These are phyloP conservation scores for Phaonia tiefii DNA, from an alignment of 2,888 invertebrate species.

Conservation along the genomic window DNA sequence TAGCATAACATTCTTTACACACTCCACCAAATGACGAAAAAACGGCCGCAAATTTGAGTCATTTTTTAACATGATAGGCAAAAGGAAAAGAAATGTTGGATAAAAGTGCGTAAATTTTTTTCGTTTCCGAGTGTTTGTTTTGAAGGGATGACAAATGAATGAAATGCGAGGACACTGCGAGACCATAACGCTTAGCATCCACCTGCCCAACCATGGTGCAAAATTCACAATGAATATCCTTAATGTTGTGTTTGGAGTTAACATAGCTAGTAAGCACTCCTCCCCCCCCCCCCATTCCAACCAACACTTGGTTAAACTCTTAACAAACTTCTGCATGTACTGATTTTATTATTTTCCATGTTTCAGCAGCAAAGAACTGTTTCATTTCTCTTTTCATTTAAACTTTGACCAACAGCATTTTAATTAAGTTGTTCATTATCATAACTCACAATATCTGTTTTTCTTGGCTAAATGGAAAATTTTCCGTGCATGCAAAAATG, in stretches of 20 bases:
- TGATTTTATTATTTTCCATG: no score
- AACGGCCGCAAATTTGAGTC: slow-evolving; percentile 54
- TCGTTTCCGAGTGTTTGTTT: background rate
- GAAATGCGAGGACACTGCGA: no score
- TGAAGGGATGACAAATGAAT: slow-evolving; percentile 5
- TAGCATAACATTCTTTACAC: slow-evolving; percentile 61
- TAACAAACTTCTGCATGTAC: background rate
- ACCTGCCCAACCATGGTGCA: no score
- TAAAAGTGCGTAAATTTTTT: background rate
- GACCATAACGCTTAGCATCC: no score
- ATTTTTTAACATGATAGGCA: slow-evolving; percentile 23
- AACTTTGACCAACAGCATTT: background rate
- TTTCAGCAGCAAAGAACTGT: no score
- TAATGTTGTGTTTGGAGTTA: background rate
- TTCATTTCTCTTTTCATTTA: no score
- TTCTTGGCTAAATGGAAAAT: slow-evolving; percentile 15
- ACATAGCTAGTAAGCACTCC: background rate
- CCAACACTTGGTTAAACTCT: background rate
- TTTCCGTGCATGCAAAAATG: background rate
- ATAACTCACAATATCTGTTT: background rate
- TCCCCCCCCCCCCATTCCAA: background rate
- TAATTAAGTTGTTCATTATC: background rate
- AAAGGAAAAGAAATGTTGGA: background rate
- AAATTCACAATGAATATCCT: no score
- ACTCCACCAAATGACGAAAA: slow-evolving; percentile 20